These are phyloP conservation scores for Brachyistius frenatus DNA, from an alignment of 2,113 vertebrate genomes.

Conservation along the genomic window DNA sequence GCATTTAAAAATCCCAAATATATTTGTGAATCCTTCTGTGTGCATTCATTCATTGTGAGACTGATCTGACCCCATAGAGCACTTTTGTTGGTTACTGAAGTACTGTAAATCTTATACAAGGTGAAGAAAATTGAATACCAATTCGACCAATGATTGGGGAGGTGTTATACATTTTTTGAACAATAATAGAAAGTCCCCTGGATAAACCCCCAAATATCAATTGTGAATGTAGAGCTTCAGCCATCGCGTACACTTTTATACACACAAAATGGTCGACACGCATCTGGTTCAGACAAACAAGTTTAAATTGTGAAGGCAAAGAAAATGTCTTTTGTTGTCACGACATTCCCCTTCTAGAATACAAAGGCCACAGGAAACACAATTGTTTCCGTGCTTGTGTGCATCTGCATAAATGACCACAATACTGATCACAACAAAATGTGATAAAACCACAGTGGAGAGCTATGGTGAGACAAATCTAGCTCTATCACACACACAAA, in stretches of 20 bases:
- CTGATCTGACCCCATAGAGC: background rate
- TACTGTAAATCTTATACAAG: background rate
- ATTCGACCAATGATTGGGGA: no score
- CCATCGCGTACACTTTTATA: background rate
- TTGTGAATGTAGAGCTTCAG: no score
- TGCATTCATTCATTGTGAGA: no score
- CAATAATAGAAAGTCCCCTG: no score
- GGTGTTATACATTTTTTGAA: no score
- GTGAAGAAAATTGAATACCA: no score
- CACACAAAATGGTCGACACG: background rate
- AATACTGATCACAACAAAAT: background rate
- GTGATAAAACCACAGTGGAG: no score
- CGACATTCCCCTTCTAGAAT: background rate
- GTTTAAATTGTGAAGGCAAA: background rate
- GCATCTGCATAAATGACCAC: background rate
- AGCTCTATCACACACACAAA: no score
- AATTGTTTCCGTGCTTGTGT: background rate
- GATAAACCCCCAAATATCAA: no score
- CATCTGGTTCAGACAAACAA: background rate
- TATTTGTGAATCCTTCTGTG: no score
- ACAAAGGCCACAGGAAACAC: conserved; percentile 35
- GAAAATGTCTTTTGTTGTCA: conserved; percentile 11
- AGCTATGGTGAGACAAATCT: no score
- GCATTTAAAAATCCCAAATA: no score
- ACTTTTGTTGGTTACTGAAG: background rate